phyloP scores from a whole-genome alignment of 2,797 vertebrate genomes.

The Myripristis murdjan region DNA sequence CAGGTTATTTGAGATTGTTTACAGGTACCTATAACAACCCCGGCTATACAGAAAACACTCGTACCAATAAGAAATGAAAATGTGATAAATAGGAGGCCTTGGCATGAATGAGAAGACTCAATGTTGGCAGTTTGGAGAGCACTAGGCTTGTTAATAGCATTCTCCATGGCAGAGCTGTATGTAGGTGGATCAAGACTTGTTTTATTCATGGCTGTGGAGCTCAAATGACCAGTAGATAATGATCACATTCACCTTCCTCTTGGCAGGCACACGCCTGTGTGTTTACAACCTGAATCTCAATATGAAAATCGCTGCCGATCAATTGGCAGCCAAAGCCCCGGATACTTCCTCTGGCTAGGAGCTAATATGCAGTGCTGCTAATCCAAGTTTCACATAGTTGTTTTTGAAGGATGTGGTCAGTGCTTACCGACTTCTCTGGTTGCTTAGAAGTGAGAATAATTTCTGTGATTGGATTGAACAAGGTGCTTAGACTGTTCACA shows the following conservation, averaged over 20 bases:
- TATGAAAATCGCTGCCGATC: conserved; percentile 77
- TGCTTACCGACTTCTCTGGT: conserved; percentile 36
- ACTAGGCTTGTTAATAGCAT: conserved; percentile 69
- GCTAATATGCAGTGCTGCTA: conserved; percentile 61
- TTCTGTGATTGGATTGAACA: conserved; percentile 48
- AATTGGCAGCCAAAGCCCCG: conserved; percentile 63
- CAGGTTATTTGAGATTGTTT: conserved; percentile 83
- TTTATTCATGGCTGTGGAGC: conserved; percentile 76
- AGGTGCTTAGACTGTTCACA: conserved; percentile 49
- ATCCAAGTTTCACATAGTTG: conserved; percentile 53
- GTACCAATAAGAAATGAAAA: conserved; percentile 71
- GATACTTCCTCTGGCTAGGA: conserved; percentile 69
- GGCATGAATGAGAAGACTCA: conserved; percentile 63
- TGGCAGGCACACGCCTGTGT: conserved; percentile 73
- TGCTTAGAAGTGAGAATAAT: conserved; percentile 54
- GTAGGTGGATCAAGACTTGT: conserved; percentile 67
- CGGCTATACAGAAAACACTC: conserved; percentile 56
- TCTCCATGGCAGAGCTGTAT: conserved; percentile 63
- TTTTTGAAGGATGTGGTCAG: conserved; percentile 37
- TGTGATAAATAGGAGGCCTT: conserved; percentile 71
- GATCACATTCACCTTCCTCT: conserved; percentile 84
- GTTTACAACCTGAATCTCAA: conserved; percentile 81
- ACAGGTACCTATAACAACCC: conserved; percentile 66
- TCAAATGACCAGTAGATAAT: conserved; percentile 79
- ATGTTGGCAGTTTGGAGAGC: conserved; percentile 57